Base-by-base conservation (phyloP, 30 jellyfish, hydroid and myxozoan species). In the Cassiopea xamachana region DNA sequence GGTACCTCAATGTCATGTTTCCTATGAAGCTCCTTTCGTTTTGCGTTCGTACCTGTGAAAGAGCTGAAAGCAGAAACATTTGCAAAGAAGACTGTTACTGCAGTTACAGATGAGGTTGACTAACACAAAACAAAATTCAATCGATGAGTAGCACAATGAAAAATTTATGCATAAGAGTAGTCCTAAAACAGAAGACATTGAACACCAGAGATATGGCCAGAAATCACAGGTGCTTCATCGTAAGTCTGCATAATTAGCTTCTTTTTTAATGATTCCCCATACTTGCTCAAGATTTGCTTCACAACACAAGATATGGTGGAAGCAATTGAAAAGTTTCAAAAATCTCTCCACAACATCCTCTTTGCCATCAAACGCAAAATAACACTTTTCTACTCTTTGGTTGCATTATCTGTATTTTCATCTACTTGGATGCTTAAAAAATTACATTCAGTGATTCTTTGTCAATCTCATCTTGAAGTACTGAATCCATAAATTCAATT, bases 31-130 rank as follows among this genome's bases (percentile, higher is more conserved):
- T 61, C 81, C 51, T 73, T 86, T 48, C 82, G 74, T 76, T 51
- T 74, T 1, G 80, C 39, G 27, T 90, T 86, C 16, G 59, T 18
- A 59, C 85, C 75, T 51, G 90, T 74, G 48, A 86, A 86, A 14
- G 81, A 79, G 61, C 93, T 86, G 49, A 27, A 27, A 27, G 39
- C 39, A 27, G 39, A 27, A 27, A 86, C 90, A 76, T 86, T 86
- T 74, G 93, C 93, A 86, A 75, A 86, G 89, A 86, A 86, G 18
- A 86, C 93, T 69, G 59, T 86, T 4, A 86, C 93, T 16, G 62
- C 7, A 43, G 89, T 48, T 8, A 87, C 78, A 18, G 75, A 17
- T 7, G 90, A 77, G 39, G 39, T 27, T 27, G 39, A 27, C 39
- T 27, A 27, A 27, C 39, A 27, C 39, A 27, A 27, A 27, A 27